Base-by-base conservation (phyloP, 2,888 invertebrate species). In the Pyrocoelia pectoralis region DNA sequence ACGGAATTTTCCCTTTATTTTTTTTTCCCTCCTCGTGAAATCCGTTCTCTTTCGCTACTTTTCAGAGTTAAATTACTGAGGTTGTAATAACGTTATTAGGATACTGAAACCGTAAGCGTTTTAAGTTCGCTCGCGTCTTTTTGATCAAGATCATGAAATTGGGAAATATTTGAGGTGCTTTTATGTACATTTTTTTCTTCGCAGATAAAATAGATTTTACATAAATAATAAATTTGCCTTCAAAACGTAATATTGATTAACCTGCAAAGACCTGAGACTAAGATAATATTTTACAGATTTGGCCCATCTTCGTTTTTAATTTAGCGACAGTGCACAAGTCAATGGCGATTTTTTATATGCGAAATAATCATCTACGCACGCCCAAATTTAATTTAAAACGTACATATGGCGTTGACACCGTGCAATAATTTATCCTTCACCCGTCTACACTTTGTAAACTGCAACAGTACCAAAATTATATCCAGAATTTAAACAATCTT, bases 201-300 rank as follows among this genome's bases (percentile, higher is more conserved):
- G 54, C 40, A 56, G 67, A 70, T 67, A 68, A 69, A 69, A 68
- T 69, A 68, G 56, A 66, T 61, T 50, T 51, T 24, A 24, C 24
- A 38, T 18, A 33, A 54, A 51, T 50, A 55, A 62, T 65, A 62
- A n/a, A n/a, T n/a, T n/a, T n/a, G n/a, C n/a, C n/a, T n/a, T n/a
- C n/a, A n/a, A n/a, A n/a, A n/a, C 74, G 74, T 75, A 75, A 75
- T 74, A 73, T 73, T 68, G 74, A 73, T 74, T 74, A 74, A 73
- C 74, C 72, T 75, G 76, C 72, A 75, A 70, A 66, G 68, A 61
- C n/a, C n/a, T n/a, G n/a, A n/a, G n/a, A n/a, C n/a, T n/a, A n/a
- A n/a, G n/a, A n/a, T n/a, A n/a, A n/a, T n/a, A n/a, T n/a, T n/a
- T n/a, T n/a, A n/a, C n/a, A n/a, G n/a, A n/a, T n/a, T n/a, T n/a